Evolutionary conservation across 2,888 invertebrate species (phyloP), one percentile per base, ranked within the genome.

Genomic region (Camptogramma bilineatum): DNA sequence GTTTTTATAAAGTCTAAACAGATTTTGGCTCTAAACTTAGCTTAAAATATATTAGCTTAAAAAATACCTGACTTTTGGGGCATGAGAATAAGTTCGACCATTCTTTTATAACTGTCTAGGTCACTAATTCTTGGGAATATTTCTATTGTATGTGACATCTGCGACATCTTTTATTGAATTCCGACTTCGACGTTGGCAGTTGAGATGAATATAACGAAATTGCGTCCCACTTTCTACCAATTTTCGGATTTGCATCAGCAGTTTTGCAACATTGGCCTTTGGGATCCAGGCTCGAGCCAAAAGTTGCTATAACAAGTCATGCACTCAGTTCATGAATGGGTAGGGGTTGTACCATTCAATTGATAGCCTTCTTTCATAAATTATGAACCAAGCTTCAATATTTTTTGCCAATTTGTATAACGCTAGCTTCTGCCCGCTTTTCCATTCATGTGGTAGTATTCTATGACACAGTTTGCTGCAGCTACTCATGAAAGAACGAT

Each of bases 151-250:
- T 4, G 9, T 7, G 34, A 13, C 34, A 34, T 34, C 10, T 13
- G 24, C 24, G 4, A n/a, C 24, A 24, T 5, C 24, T 24, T 5
- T 4, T 4, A 4, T 24, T 24, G 28, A 28, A 8, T 28, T 28
- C 1, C 5, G 5, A 28, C 5, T 13, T 39, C 13, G 13, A 2
- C 34, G n/a, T n/a, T n/a, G n/a, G n/a, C 13, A 13, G 10, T 9
- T 31, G 1, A 28, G 28, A 9, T n/a, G 19, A 16, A 39, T 48
- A 24, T 47, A 17, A 24, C 46, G 21, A 52, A 2, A 17, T 46
- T 24, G 42, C 44, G 31, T 47, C 48, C 48, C 31, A 53, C 62
- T 63, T 63, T 63, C 62, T 48, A 52, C 28, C 48, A 48, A 50
- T 63, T 63, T 63, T 57, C 57, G 47, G 18, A 52, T 57, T 28